Evolutionary conservation across 1,140 invertebrate species (phyloP).

Genomic region (Antheraea mylitta): DNA sequence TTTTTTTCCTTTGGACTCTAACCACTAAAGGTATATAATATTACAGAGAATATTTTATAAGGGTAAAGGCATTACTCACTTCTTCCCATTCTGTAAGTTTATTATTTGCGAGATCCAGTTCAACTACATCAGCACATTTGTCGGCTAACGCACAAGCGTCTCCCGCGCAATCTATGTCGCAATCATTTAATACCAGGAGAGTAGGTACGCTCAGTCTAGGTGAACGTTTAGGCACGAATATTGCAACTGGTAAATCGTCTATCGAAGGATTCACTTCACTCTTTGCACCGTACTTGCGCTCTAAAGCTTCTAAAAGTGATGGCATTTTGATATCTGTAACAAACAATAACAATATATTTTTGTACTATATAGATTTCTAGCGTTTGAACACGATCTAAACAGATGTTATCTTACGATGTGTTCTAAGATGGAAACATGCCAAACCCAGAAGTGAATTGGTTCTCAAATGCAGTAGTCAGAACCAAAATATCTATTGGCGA

Average conservation of each 20-base stretch:
- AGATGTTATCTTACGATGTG: too few relatives aligned
- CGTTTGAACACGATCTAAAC: too few relatives aligned
- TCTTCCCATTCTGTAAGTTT: conserved; percentile 91
- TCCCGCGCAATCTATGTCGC: conserved; percentile 92
- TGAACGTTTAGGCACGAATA: conserved; percentile 90
- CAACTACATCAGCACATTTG: conserved; percentile 91
- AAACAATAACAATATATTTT: conserved; percentile 9
- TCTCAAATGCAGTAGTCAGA: neutral
- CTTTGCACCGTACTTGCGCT: conserved; percentile 88
- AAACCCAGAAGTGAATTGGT: too few relatives aligned
- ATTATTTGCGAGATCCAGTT: conserved; percentile 95
- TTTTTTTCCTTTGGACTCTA: too few relatives aligned
- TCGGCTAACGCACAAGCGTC: conserved; percentile 86
- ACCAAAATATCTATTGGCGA: too few relatives aligned
- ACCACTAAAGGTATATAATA: too few relatives aligned
- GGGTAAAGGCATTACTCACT: conserved; percentile 67
- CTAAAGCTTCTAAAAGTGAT: conserved; percentile 90
- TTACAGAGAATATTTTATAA: too few relatives aligned
- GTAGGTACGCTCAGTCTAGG: conserved; percentile 88
- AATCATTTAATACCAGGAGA: conserved; percentile 92
- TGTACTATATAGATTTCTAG: too few relatives aligned
- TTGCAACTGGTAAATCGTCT: conserved; percentile 84
- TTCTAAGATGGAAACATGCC: too few relatives aligned
- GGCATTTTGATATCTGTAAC: conserved; percentile 81
- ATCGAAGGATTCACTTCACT: conserved; percentile 80